Conservation (phyloP, 1,140 invertebrate genomes). For the Pseudomyrmex sp. region DNA sequence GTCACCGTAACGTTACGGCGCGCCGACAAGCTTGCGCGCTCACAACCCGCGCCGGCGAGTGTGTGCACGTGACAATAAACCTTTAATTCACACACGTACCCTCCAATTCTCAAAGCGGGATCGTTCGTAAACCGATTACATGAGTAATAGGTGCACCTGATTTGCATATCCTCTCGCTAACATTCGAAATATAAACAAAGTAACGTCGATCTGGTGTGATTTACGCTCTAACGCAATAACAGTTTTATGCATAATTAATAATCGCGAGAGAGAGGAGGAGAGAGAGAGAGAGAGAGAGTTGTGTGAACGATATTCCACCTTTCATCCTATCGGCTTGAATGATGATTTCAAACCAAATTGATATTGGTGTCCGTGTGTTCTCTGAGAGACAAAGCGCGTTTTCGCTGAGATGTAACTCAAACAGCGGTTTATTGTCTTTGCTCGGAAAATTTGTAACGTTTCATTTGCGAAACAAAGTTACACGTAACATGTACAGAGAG, state of each 20-base stretch:
- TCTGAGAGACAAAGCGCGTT: too few relatives aligned
- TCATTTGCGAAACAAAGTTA: conserved; percentile 7
- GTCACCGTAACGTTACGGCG: not conserved
- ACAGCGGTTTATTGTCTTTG: not conserved
- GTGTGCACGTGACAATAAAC: conserved; percentile 17
- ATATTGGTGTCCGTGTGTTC: too few relatives aligned
- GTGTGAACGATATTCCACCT: too few relatives aligned
- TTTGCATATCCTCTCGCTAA: not conserved
- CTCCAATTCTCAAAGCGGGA: not conserved
- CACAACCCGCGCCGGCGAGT: not conserved
- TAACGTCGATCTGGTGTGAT: too few relatives aligned
- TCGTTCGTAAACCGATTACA: not conserved
- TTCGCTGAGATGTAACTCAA: not conserved
- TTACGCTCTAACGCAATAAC: too few relatives aligned
- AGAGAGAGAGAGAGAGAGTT: too few relatives aligned
- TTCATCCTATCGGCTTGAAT: not conserved
- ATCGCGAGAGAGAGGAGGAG: too few relatives aligned
- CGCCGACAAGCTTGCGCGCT: not conserved
- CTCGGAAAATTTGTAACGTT: not conserved
- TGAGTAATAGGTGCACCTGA: not conserved
- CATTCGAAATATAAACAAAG: too few relatives aligned
- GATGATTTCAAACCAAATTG: not conserved
- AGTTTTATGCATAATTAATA: too few relatives aligned
- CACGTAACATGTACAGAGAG: too few relatives aligned
- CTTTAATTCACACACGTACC: not conserved